Percentiles rank a stretch among this genome's conserved stretches.
Evolutionary conservation across 2,888 invertebrate species (phyloP).

Genomic region (Drosophila putrida): DNA sequence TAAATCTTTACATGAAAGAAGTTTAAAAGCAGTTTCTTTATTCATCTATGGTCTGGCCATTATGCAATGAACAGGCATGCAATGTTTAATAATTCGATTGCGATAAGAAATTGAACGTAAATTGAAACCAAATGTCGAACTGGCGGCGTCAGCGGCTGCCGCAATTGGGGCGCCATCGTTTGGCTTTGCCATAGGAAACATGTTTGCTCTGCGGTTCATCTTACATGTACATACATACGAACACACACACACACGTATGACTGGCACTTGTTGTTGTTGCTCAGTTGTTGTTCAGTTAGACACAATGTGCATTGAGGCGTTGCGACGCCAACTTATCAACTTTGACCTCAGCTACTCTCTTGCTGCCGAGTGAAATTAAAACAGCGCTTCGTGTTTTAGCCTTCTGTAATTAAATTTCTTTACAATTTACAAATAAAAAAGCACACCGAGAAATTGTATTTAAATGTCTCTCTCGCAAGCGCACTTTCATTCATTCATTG

Average conservation of each 20-base stretch:
- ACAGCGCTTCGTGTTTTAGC: conserved; percentile 59
- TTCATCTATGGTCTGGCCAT: conserved; percentile 49
- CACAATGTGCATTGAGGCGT: conserved; percentile 57
- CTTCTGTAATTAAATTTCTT: conserved; percentile 78
- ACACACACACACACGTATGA: conserved; percentile 11
- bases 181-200: conserved; percentile 51
- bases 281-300: conserved; percentile 48
- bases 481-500: conserved; percentile 71
- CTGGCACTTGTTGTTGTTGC: conserved; percentile 60
- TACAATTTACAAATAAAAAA: conserved; percentile 22
- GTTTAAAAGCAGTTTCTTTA: conserved; percentile 20
- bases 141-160: conserved; percentile 34
- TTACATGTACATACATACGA: conserved; percentile 4
- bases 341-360: conserved; percentile 67
- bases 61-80: conserved; percentile 54
- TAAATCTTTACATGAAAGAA: conserved; percentile 18
- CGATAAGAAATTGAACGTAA: conserved; percentile 80
- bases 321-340: conserved; percentile 62
- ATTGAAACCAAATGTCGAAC: conserved; percentile 76
- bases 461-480: conserved; percentile 30
- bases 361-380: conserved; percentile 61
- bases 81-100: conserved; percentile 62
- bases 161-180: conserved; percentile 69
- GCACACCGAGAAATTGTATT: conserved; percentile 34
- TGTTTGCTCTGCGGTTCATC: conserved; percentile 54